These are phyloP conservation scores for Apostichopus californicus DNA, from an alignment of 35 echinoderm and acorn worm species.

Conservation along the genomic window DNA sequence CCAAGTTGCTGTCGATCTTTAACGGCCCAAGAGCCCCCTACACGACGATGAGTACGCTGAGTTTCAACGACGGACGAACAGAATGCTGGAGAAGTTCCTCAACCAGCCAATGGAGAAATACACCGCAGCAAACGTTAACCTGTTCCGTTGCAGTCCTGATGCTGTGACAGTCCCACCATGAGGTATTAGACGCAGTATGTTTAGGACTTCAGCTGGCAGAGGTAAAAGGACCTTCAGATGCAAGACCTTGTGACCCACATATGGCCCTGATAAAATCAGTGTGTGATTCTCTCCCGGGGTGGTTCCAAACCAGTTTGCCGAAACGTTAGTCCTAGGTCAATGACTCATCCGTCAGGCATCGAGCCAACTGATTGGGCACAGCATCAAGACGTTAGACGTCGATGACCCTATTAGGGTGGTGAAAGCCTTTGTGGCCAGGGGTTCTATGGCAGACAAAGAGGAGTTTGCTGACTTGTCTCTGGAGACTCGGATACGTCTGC, in stretches of 20 bases:
- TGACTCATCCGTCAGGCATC: too few species aligned
- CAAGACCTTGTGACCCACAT: neutral
- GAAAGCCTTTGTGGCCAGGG: too few species aligned
- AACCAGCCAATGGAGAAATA: neutral
- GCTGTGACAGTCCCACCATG: neutral
- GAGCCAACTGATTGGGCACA: too few species aligned
- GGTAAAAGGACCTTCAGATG: neutral
- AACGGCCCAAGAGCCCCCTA: neutral
- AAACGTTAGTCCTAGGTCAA: too few species aligned
- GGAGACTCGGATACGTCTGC: too few species aligned
- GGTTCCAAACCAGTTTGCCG: too few species aligned
- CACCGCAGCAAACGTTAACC: neutral
- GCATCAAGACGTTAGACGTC: too few species aligned
- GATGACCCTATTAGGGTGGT: too few species aligned
- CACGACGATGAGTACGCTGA: constrained; percentile 35
- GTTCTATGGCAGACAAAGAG: too few species aligned
- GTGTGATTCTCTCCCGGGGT: too few species aligned
- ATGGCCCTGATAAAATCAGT: neutral
- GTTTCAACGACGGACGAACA: neutral
- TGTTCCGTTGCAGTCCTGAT: neutral
- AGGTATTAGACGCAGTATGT: neutral
- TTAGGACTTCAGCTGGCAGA: neutral
- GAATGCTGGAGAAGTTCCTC: constrained; percentile 20
- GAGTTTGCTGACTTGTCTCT: too few species aligned
- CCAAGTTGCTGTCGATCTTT: constrained; percentile 61